Base-by-base conservation (phyloP, 2,888 invertebrate genomes). In the Drosophila nr. perissopoda region DNA sequence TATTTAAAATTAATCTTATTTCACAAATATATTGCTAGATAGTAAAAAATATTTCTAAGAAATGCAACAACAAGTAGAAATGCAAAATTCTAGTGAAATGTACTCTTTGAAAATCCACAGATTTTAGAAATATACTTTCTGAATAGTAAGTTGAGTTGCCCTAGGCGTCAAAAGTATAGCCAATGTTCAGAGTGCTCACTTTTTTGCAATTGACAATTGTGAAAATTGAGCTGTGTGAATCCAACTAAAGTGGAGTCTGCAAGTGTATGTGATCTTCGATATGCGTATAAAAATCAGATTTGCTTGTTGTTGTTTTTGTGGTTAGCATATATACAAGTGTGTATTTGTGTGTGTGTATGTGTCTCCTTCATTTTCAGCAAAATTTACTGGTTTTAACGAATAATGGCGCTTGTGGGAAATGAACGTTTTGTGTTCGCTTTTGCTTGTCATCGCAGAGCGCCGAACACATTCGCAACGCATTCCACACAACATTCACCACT, bases 321-420 rank as follows among this genome's bases (percentile, higher is more conserved):
- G 34, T 48, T 71, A 56, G 27, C 73, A 42, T 64, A 48, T 53
- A 62, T 16, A 8, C 7, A 4, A 16, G 56, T 61, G 11, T 45
- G 10, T 45, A 53, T 49, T 21, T 65, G 52, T 45, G n/a, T 62
- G 25, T 42, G 45, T 53, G 52, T 59, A 27, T 78, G 53, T 58
- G 69, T 61, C 66, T 66, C 16, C 73, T 87, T 83, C 72, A 89
- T 69, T 89, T 87, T 82, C 61, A 70, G 68, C 66, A 73, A 89
- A 89, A 86, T 86, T 86, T 89, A 88, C 88, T 88, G 88, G 86
- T 70, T 89, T 89, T 86, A 86, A 87, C 87, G 84, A 88, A 87
- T 90, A 87, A 87, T 87, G 90, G 82, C 73, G 84, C 87, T 90
- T 90, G 84, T 90, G 87, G 87, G 87, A 87, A 87, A 90, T 90